phyloP scores from a whole-genome alignment of 2,797 vertebrate genomes.

The Lithobates sylvaticus region DNA sequence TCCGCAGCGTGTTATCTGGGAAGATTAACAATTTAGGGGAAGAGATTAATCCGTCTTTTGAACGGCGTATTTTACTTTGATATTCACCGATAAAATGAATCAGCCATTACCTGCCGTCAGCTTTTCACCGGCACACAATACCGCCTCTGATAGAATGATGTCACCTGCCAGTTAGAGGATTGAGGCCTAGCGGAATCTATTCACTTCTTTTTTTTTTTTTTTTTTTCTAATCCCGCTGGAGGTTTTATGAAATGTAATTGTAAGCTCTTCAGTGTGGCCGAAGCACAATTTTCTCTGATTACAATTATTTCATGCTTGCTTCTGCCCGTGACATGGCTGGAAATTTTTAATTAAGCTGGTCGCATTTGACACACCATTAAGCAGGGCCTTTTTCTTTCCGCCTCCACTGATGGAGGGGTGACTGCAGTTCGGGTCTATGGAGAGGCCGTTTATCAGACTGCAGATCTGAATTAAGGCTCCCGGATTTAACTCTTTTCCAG shows the following conservation, averaged over 20 bases:
- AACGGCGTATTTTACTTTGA: slow-evolving; percentile 19
- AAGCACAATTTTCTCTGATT: slow-evolving; percentile 24
- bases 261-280: slow-evolving; percentile 40
- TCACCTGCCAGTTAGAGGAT: slow-evolving; percentile 10
- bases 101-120: slow-evolving; percentile 34
- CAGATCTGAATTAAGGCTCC: background rate
- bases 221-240: slow-evolving; percentile 8
- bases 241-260: slow-evolving; percentile 26
- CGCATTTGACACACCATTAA: slow-evolving; percentile 55
- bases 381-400: slow-evolving; percentile 23
- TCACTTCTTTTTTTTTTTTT: background rate
- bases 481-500: slow-evolving; percentile 14
- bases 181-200: background rate
- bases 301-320: slow-evolving; percentile 34
- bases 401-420: slow-evolving; percentile 19
- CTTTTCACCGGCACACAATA: slow-evolving; percentile 27
- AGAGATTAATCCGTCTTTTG: slow-evolving; percentile 22
- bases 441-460: slow-evolving; percentile 5
- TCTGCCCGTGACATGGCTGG: slow-evolving; percentile 43
- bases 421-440: background rate
- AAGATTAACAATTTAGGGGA: slow-evolving; percentile 23
- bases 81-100: slow-evolving; percentile 8
- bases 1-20: slow-evolving; percentile 18
- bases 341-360: slow-evolving; percentile 58
- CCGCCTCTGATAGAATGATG: slow-evolving; percentile 17